Conservation (phyloP, 2,888 invertebrate genomes). For the Rambutsinella grinnellia region DNA sequence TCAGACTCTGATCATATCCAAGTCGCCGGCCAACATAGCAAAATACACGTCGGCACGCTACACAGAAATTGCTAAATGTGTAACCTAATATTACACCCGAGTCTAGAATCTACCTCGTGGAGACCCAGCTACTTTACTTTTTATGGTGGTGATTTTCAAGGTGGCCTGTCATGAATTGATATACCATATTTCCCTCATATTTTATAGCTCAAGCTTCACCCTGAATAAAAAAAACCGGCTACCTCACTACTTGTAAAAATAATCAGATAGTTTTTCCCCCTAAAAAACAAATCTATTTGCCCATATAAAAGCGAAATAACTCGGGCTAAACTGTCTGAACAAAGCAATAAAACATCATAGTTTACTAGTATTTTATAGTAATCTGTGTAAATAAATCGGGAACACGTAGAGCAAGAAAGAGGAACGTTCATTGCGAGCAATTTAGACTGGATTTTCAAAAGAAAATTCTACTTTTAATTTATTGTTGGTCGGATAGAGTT, state of each 20-base stretch:
- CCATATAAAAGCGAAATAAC: too few species aligned
- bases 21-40: conserved; percentile 25
- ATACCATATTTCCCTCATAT: conserved; percentile 2
- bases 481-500: background rate
- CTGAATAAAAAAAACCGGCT: background rate
- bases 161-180: conserved; percentile 29
- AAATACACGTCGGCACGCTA: conserved; percentile 42
- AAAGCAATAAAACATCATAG: too few species aligned
- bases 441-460: too few species aligned
- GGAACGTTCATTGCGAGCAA: too few species aligned
- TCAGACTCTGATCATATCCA: background rate
- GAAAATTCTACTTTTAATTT: background rate
- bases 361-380: too few species aligned
- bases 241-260: conserved; percentile 13
- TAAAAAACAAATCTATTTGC: too few species aligned
- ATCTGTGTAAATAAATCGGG: too few species aligned
- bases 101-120: background rate
- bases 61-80: conserved; percentile 9
- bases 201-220: conserved; percentile 2
- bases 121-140: background rate
- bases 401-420: too few species aligned
- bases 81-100: conserved; percentile 11
- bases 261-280: conserved; percentile 5
- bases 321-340: too few species aligned
- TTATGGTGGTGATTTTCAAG: conserved; percentile 16